These are phyloP conservation scores for Sphaerophoria taeniata DNA, from an alignment of 2,888 invertebrate genomes.

Conservation along the genomic window DNA sequence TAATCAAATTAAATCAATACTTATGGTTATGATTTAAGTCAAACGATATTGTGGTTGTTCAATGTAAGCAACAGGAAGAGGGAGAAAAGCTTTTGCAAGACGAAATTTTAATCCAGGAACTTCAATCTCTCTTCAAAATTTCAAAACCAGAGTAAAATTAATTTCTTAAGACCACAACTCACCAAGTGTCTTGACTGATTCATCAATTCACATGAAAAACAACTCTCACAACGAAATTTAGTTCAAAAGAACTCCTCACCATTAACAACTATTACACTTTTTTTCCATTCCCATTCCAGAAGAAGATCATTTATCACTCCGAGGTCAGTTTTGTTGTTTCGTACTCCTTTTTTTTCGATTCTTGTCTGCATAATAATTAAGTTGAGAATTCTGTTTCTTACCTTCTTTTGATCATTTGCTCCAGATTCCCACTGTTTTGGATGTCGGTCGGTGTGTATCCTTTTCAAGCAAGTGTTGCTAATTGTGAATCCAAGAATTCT, in stretches of 20 bases:
- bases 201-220: constrained; percentile 26
- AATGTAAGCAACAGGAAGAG: too few species aligned
- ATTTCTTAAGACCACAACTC: not conserved
- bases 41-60: not conserved
- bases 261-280: constrained; percentile 26
- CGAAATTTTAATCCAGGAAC: too few species aligned
- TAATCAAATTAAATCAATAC: constrained; percentile 72
- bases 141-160: not conserved
- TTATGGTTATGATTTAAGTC: constrained; percentile 38
- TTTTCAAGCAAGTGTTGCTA: constrained; percentile 69
- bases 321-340: constrained; percentile 45
- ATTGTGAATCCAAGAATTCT: constrained; percentile 51
- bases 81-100: too few species aligned
- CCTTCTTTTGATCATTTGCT: constrained; percentile 25
- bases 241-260: constrained; percentile 13
- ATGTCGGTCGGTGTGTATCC: constrained; percentile 41
- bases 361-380: constrained; percentile 67
- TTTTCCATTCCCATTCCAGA: constrained; percentile 19
- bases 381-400: constrained; percentile 15
- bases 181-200: constrained; percentile 6
- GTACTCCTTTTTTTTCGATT: constrained; percentile 30
- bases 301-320: constrained; percentile 69
- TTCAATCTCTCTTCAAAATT: too few species aligned
- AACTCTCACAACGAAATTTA: not conserved
- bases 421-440: constrained; percentile 63